These are phyloP conservation scores for Drosophila setifemur DNA, from an alignment of 1,140 invertebrate genomes.

Conservation along the genomic window DNA sequence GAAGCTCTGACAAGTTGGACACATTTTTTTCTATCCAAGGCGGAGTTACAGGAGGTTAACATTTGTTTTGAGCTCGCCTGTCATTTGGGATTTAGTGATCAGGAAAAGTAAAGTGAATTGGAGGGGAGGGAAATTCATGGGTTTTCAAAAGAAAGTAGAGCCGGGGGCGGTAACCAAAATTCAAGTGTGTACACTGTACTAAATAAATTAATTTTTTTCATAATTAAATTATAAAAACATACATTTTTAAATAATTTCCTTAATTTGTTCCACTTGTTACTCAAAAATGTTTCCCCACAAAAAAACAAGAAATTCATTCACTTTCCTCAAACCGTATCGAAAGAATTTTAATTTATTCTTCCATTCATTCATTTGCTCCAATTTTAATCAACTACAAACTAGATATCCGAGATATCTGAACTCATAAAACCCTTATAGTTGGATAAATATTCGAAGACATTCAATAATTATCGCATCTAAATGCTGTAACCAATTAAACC, in stretches of 20 bases:
- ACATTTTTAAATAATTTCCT: too few relatives aligned
- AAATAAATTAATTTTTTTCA: too few relatives aligned
- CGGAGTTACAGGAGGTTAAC: slow-evolving; percentile 1
- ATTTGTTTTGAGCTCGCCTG: slow-evolving; percentile 66
- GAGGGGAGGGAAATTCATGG: not conserved
- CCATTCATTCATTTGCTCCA: slow-evolving; percentile 41
- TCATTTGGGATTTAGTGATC: slow-evolving; percentile 45
- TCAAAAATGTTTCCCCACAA: not conserved
- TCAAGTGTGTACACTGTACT: too few relatives aligned
- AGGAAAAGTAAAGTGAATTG: slow-evolving; percentile 15
- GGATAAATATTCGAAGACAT: slow-evolving; percentile 32
- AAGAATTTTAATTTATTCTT: too few relatives aligned
- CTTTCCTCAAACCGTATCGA: not conserved
- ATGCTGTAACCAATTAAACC: slow-evolving; percentile 72
- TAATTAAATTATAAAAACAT: too few relatives aligned
- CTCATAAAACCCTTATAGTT: slow-evolving; percentile 12
- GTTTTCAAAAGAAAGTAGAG: not conserved
- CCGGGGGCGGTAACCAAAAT: too few relatives aligned
- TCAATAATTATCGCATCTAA: slow-evolving; percentile 65
- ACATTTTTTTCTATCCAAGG: slow-evolving; percentile 16
- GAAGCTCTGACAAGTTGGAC: slow-evolving; percentile 56
- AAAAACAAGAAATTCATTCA: slow-evolving; percentile 52
- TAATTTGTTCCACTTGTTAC: too few relatives aligned
- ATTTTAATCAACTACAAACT: slow-evolving; percentile 55
- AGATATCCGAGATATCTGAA: slow-evolving; percentile 5